Percentiles rank a stretch among this genome's conserved stretches.
These are phyloP conservation scores for Forbesichthys papilliferus DNA, from an alignment of 2,113 vertebrate genomes.

Conservation along the genomic window DNA sequence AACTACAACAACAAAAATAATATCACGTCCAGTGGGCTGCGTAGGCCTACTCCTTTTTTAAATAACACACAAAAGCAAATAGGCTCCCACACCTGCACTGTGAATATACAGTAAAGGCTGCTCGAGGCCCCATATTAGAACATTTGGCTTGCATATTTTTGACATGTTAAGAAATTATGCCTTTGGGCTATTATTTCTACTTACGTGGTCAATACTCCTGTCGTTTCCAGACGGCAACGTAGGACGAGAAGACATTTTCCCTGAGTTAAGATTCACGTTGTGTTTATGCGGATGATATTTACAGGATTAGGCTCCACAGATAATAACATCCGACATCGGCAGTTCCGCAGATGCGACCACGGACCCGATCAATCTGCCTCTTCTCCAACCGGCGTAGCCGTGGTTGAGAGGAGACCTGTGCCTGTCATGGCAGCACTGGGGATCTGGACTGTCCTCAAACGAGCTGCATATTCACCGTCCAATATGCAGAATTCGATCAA, in stretches of 20 bases:
- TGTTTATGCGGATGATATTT: conserved; percentile 42
- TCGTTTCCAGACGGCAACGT: conserved; percentile 80
- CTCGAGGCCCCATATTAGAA: conserved; percentile 28
- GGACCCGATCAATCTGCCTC: conserved; percentile 69
- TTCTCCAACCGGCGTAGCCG: conserved; percentile 63
- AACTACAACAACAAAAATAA: conserved; percentile 22
- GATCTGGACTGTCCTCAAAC: conserved; percentile 71
- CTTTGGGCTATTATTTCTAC: conserved; percentile 54
- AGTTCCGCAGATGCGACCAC: conserved; percentile 56
- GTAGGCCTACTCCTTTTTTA: conserved; percentile 2
- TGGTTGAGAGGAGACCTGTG: conserved; percentile 69
- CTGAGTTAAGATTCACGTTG: conserved; percentile 70
- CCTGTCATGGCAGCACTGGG: conserved; percentile 74
- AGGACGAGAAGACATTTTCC: conserved; percentile 80
- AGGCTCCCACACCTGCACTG: conserved; percentile 24
- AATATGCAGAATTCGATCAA: conserved; percentile 43
- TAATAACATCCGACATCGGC: conserved; percentile 44
- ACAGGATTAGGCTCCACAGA: conserved; percentile 47
- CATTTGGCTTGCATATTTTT: conserved; percentile 25
- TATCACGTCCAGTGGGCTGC: conserved; percentile 11
- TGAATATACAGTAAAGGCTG: conserved; percentile 23
- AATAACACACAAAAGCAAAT: conserved; percentile 22
- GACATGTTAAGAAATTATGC: conserved; percentile 49
- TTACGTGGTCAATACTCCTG: conserved; percentile 81
- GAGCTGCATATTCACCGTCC: conserved; percentile 66